These are phyloP conservation scores for Ectemnius cavifrons DNA, from an alignment of 2,888 invertebrate species.

Conservation along the genomic window DNA sequence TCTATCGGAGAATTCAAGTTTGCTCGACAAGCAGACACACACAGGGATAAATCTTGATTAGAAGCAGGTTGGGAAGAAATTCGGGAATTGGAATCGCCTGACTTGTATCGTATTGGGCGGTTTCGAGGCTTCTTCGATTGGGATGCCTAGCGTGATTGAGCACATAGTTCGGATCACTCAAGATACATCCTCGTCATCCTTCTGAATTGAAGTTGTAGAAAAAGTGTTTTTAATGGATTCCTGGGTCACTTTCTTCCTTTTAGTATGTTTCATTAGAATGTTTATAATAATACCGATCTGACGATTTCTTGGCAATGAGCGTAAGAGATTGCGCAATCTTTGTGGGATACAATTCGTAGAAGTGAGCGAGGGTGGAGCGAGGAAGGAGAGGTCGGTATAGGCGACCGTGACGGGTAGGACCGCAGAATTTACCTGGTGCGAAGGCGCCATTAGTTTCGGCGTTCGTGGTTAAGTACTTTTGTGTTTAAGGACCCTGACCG, in stretches of 20 bases:
- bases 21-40: neutral
- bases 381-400: constrained; percentile 26
- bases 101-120: neutral
- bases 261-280: neutral
- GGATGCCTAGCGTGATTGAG: neutral
- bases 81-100: neutral
- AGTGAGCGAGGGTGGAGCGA: neutral
- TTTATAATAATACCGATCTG: neutral
- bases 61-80: neutral
- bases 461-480: constrained; percentile 49
- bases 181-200: neutral
- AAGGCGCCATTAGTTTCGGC: constrained; percentile 50
- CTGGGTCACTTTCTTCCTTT: neutral
- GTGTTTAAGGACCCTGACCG: constrained; percentile 37
- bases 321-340: neutral
- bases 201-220: neutral
- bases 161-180: neutral
- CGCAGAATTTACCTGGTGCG: constrained; percentile 44
- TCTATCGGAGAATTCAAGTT: neutral
- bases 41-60: neutral
- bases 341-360: neutral
- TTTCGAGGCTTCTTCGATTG: neutral
- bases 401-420: constrained; percentile 20
- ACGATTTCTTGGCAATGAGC: neutral
- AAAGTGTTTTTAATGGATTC: neutral